A percentile compares a stretch with the other conserved stretches of the same genome.
Evolutionary conservation across 1,140 invertebrate genomes (phyloP).

Genomic region (Goniozus legneri): DNA sequence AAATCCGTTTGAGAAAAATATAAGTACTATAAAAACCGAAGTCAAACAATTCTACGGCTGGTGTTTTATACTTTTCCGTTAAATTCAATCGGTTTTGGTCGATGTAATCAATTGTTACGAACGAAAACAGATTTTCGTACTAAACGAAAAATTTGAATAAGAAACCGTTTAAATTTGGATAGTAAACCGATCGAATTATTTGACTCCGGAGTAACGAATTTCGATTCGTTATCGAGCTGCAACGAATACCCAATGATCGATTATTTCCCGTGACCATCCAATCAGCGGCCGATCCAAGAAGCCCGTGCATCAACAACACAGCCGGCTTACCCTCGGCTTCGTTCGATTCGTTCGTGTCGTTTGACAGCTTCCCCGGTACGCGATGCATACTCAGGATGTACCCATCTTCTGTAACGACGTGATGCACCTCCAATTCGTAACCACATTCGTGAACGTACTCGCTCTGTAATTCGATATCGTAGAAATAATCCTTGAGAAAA

Average conservation of each 20-base stretch:
- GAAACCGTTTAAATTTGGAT: no score
- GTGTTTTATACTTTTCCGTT: background rate
- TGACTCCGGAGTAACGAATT: no score
- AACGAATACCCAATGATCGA: constrained; percentile 54
- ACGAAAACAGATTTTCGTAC: no score
- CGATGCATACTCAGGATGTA: constrained; percentile 13
- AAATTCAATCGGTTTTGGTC: background rate
- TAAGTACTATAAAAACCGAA: no score
- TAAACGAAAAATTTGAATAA: no score
- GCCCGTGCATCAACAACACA: constrained; percentile 71
- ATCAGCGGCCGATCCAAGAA: constrained; percentile 69
- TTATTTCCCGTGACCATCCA: constrained; percentile 65
- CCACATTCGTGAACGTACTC: background rate
- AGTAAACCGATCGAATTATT: no score
- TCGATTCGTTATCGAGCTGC: no score
- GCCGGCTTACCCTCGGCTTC: constrained; percentile 2
- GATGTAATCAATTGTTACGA: background rate
- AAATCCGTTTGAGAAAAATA: background rate
- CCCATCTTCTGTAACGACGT: constrained; percentile 9
- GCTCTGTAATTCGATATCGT: no score
- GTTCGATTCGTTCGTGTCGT: background rate
- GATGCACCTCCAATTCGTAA: constrained; percentile 12
- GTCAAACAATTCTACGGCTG: no score
- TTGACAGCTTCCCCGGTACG: constrained; percentile 1
- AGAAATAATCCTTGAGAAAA: no score